Base-by-base conservation (phyloP, 1,140 invertebrate genomes). In the Bombus fervidus region DNA sequence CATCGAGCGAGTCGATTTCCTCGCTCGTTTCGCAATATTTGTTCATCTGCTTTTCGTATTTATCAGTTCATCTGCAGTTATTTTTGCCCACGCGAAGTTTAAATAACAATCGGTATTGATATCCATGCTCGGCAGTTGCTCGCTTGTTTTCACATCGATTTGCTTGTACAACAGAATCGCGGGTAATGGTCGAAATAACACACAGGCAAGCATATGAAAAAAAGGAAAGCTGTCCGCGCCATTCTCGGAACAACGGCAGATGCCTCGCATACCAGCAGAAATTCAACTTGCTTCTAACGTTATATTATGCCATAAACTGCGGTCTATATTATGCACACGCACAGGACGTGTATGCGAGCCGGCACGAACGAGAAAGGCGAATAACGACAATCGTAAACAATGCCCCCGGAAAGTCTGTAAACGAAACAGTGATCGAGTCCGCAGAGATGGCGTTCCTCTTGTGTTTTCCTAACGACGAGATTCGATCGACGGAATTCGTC, bases 261-360 rank as follows among this genome's bases (percentile, higher is more conserved):
- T 62, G 82, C 81, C 87, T 90, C 85, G 72, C 89, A 89, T 90
- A 90, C 88, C 85, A 18, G 25, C 47, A 81, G 59, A 73, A 87
- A 87, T 89, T 86, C 81, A 81, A 71, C 85, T 82, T 85, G 72
- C 74, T 84, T 90, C 87, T 84, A 87, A 84, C 88, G 85, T 89
- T 87, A 80, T 85, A 89, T 90, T 82, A 85, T 72, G 73, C 81
- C 82, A 85, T 90, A 89, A 90, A 90, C 75, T 72, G 12, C 31
- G 34, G 28, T 0, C 53, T 37, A 74, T 47, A 83, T 90, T 87
- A 85, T 59, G 81, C 22, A 57, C 85, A 82, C 85, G 85, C 81
- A 87, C 81, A 81, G 22, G 66, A 83, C n/a, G 62, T 34, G 76
- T 64, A 80, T 81, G 88, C 83, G 53, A 84, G 37, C 13, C 73